These are phyloP conservation scores for Thymelicus lineola DNA, from an alignment of 2,888 invertebrate species.

Conservation along the genomic window DNA sequence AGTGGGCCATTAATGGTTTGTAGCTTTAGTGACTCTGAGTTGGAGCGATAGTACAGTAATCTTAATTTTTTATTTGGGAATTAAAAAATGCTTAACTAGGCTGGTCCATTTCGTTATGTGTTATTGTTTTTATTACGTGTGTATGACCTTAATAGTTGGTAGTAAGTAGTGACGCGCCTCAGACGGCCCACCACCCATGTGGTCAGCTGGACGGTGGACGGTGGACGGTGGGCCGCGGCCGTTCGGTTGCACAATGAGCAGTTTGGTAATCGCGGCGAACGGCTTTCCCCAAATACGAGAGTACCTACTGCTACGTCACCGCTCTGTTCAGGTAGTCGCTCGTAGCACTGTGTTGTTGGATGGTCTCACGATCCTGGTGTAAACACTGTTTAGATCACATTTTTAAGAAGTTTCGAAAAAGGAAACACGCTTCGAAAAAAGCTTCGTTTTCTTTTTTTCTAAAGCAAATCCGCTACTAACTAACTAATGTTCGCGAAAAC, in stretches of 20 bases:
- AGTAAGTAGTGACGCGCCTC: not conserved
- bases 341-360: too few species aligned
- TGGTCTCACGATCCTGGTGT: too few species aligned
- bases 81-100: not conserved
- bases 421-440: too few species aligned
- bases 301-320: not conserved
- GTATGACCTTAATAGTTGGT: slow-evolving; percentile 19
- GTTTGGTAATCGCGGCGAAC: slow-evolving; percentile 13
- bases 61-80: too few species aligned
- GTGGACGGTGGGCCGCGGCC: not conserved
- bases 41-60: too few species aligned
- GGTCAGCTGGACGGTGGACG: not conserved
- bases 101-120: not conserved
- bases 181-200: slow-evolving; percentile 14
- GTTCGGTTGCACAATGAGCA: slow-evolving; percentile 14
- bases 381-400: too few species aligned
- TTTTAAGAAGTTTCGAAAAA: too few species aligned
- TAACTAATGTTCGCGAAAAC: too few species aligned
- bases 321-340: not conserved
- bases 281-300: slow-evolving; percentile 27
- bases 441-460: too few species aligned
- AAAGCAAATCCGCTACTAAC: too few species aligned
- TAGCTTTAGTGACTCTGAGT: too few species aligned
- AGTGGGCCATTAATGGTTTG: too few species aligned
- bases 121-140: slow-evolving; percentile 18